Conservation (phyloP, 1,140 invertebrate genomes). For the Drosophila leontia region DNA sequence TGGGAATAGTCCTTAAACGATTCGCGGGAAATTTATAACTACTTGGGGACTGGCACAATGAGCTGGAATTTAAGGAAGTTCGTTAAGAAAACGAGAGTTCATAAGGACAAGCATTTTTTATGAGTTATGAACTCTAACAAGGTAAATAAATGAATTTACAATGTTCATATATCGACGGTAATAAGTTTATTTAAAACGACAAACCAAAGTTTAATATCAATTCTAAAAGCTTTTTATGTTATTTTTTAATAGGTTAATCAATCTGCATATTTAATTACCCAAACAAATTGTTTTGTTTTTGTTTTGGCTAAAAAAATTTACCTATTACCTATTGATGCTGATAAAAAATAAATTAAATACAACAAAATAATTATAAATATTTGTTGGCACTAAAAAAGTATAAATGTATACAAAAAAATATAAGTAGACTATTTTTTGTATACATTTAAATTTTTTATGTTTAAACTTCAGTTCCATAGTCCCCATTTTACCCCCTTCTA, state of each 20-base stretch:
- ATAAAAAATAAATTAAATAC: not conserved
- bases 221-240: no score
- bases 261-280: no score
- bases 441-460: not conserved
- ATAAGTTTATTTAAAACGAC: no score
- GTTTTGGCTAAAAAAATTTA: no score
- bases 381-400: not conserved
- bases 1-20: conserved; percentile 25
- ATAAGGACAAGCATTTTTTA: not conserved
- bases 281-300: no score
- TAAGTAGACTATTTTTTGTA: no score
- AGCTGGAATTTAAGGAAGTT: not conserved
- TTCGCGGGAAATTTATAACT: conserved; percentile 25
- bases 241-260: no score
- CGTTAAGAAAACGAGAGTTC: not conserved
- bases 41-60: conserved; percentile 3
- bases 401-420: no score
- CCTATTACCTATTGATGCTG: no score
- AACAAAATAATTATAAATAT: not conserved
- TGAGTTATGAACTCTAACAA: not conserved
- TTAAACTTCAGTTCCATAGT: not conserved
- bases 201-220: no score
- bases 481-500: conserved; percentile 13
- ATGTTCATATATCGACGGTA: no score
- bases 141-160: not conserved